Conservation (phyloP, 1,140 invertebrate species). For the Penaeus japonicus region DNA sequence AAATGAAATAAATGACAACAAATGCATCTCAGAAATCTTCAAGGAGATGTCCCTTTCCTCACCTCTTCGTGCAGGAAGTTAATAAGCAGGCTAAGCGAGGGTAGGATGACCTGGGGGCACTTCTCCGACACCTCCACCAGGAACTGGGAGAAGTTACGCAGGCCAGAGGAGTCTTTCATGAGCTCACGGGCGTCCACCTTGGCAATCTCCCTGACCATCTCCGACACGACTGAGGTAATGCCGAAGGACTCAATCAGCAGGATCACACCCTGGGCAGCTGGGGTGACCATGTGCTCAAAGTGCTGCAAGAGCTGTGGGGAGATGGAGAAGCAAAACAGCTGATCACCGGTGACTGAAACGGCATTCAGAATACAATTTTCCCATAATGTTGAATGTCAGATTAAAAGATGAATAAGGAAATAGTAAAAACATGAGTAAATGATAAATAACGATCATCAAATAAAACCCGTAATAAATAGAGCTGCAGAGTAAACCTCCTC, state of each 20-base stretch:
- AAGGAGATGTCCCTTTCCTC: slow-evolving; percentile 50
- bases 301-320: slow-evolving; percentile 75
- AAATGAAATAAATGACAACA: too few species aligned
- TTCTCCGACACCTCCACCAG: slow-evolving; percentile 74
- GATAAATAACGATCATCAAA: background rate
- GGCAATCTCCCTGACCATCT: slow-evolving; percentile 78
- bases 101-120: slow-evolving; percentile 73
- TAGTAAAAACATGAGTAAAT: background rate
- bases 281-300: slow-evolving; percentile 74
- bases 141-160: slow-evolving; percentile 73
- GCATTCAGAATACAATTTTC: too few species aligned
- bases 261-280: slow-evolving; percentile 74
- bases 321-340: too few species aligned
- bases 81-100: slow-evolving; percentile 67
- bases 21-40: too few species aligned
- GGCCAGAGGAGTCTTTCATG: slow-evolving; percentile 68
- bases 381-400: too few species aligned
- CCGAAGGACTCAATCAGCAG: slow-evolving; percentile 73
- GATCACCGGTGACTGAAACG: too few species aligned
- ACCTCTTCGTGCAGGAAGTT: slow-evolving; percentile 72
- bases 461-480: too few species aligned
- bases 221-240: slow-evolving; percentile 73
- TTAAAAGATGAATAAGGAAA: slow-evolving; percentile 24
- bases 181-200: slow-evolving; percentile 69
- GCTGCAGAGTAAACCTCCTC: too few species aligned